A percentile compares a stretch with the other conserved stretches of the same genome.
Evolutionary conservation across 2,113 vertebrate genomes (phyloP).

Genomic region (Chrysochloris asiatica): DNA sequence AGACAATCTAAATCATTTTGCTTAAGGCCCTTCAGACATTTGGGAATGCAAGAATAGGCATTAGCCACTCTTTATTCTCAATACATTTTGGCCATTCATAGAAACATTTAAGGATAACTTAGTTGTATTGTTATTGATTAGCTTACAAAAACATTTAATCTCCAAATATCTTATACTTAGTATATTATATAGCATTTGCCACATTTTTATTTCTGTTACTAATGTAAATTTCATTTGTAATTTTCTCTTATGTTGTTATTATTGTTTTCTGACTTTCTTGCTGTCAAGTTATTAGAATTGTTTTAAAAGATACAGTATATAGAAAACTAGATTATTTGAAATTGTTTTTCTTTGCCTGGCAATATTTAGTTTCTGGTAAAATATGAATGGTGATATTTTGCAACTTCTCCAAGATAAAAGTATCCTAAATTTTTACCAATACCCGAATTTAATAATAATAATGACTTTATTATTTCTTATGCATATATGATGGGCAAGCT

Average conservation of each 20-base stretch:
- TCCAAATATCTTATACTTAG: not conserved
- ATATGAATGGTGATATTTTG: not conserved
- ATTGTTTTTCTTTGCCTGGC: not conserved
- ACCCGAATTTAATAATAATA: too few species aligned
- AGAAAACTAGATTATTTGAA: not conserved
- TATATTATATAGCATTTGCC: not conserved
- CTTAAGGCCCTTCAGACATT: not conserved
- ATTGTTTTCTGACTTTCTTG: not conserved
- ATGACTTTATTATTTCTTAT: too few species aligned
- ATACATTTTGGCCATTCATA: not conserved
- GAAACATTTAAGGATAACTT: not conserved
- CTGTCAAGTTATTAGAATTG: not conserved
- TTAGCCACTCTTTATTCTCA: not conserved
- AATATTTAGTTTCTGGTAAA: not conserved
- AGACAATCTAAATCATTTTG: not conserved
- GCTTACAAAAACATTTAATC: not conserved
- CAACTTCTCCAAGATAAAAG: too few species aligned
- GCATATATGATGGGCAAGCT: too few species aligned
- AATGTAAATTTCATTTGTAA: not conserved
- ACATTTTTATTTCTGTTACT: not conserved
- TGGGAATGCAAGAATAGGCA: not conserved
- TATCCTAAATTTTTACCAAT: too few species aligned
- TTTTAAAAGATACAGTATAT: not conserved
- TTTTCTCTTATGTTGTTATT: not conserved
- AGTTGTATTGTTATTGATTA: not conserved